phyloP scores from a whole-genome alignment of 2,113 vertebrate genomes.

The Ciconia maguari region DNA sequence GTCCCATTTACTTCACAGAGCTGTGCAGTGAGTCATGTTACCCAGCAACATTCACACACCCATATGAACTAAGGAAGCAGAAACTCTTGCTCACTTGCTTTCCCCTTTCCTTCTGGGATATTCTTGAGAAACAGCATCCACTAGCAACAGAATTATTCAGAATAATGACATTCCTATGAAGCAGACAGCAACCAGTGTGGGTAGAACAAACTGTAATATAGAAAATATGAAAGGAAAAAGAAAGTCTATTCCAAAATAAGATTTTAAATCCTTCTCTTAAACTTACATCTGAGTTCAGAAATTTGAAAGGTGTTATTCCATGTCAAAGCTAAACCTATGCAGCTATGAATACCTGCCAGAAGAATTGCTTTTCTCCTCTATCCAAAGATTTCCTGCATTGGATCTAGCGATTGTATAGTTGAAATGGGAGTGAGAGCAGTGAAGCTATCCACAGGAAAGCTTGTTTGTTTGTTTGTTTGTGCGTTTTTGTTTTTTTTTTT shows the following conservation, averaged over 20 bases:
- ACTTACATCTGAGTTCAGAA: background rate
- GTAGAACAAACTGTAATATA: background rate
- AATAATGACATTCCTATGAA: background rate
- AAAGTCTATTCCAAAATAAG: background rate
- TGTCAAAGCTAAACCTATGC: background rate
- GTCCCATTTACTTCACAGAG: background rate
- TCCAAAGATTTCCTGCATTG: background rate
- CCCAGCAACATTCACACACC: background rate
- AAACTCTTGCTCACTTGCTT: slow-evolving; percentile 23
- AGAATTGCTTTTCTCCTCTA: background rate
- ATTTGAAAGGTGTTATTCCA: background rate
- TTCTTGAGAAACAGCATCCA: background rate
- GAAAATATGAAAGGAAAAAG: background rate
- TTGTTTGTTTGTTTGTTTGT: too few relatives aligned
- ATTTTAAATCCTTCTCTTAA: background rate
- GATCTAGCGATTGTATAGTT: background rate
- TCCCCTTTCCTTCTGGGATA: background rate
- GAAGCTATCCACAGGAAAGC: background rate
- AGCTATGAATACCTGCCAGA: background rate
- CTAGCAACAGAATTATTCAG: background rate
- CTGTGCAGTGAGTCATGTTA: slow-evolving; percentile 22
- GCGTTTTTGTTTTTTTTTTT: too few relatives aligned
- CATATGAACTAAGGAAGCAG: background rate
- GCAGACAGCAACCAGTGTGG: background rate
- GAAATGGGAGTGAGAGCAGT: background rate